phyloP scores from a whole-genome alignment of 2,888 invertebrate species.

The Nomada ruficornis region DNA sequence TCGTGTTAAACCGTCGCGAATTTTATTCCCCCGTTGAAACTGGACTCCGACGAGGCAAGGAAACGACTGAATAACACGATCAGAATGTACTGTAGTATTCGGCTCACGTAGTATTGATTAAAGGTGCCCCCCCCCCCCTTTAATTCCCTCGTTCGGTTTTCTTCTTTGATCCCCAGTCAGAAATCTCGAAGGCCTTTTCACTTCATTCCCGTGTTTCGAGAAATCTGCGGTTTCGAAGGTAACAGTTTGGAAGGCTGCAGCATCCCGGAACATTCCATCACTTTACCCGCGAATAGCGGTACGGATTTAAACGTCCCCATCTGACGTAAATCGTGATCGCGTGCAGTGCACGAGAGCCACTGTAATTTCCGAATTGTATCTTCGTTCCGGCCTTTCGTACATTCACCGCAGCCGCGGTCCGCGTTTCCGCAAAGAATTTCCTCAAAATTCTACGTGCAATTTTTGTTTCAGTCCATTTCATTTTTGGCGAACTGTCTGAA shows the following conservation, averaged over 20 bases:
- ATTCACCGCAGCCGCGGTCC: background rate
- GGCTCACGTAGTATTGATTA: conserved; percentile 58
- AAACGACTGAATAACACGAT: conserved; percentile 34
- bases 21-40: conserved; percentile 22
- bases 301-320: conserved; percentile 27
- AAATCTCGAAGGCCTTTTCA: conserved; percentile 27
- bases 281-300: conserved; percentile 19
- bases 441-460: no score
- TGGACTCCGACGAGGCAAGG: background rate
- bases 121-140: conserved; percentile 38
- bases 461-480: background rate
- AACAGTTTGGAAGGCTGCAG: conserved; percentile 27
- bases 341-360: conserved; percentile 2
- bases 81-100: conserved; percentile 9
- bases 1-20: conserved; percentile 5
- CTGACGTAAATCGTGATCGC: conserved; percentile 26
- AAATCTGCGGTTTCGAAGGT: conserved; percentile 35
- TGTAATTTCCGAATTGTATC: conserved; percentile 18
- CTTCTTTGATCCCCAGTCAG: conserved; percentile 21
- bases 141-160: conserved; percentile 30
- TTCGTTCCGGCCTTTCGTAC: background rate
- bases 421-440: background rate
- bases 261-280: conserved; percentile 12
- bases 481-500: background rate
- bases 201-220: conserved; percentile 23